Evolutionary conservation across 2,888 invertebrate species (phyloP).

Genomic region (Exocentrus adspersus): DNA sequence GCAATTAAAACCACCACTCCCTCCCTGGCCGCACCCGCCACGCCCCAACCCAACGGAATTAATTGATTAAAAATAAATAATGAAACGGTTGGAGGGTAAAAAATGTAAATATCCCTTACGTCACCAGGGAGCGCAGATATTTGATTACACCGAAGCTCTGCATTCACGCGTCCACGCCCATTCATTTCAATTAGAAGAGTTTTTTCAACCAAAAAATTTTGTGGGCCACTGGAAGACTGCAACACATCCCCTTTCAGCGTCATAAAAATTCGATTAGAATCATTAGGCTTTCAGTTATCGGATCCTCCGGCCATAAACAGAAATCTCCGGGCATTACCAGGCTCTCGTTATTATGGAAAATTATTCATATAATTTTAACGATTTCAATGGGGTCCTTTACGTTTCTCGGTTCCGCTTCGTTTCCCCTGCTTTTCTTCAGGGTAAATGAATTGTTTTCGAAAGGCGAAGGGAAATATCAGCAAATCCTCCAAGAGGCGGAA

Average conservation of each 20-base stretch:
- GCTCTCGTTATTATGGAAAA: slow-evolving; percentile 29
- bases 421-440: neutral
- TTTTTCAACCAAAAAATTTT: neutral
- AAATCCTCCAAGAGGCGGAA: neutral
- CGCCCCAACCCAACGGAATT: too few relatives aligned
- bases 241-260: slow-evolving; percentile 7
- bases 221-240: neutral
- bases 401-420: neutral
- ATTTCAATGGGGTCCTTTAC: slow-evolving; percentile 7
- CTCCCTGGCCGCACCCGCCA: too few relatives aligned
- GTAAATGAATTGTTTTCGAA: slow-evolving; percentile 15
- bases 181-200: neutral
- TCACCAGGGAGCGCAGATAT: neutral
- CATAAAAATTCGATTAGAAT: slow-evolving; percentile 29
- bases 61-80: slow-evolving; percentile 11
- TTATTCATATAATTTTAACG: slow-evolving; percentile 31
- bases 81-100: neutral
- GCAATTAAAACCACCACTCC: too few relatives aligned
- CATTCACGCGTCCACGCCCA: neutral
- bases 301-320: slow-evolving; percentile 26
- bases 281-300: slow-evolving; percentile 25
- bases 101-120: neutral
- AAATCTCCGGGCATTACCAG: slow-evolving; percentile 19
- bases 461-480: neutral
- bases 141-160: neutral